A percentile compares a stretch with the other conserved stretches of the same genome.
Conservation (phyloP, 2,888 invertebrate species). For the Uropetala carovei region DNA sequence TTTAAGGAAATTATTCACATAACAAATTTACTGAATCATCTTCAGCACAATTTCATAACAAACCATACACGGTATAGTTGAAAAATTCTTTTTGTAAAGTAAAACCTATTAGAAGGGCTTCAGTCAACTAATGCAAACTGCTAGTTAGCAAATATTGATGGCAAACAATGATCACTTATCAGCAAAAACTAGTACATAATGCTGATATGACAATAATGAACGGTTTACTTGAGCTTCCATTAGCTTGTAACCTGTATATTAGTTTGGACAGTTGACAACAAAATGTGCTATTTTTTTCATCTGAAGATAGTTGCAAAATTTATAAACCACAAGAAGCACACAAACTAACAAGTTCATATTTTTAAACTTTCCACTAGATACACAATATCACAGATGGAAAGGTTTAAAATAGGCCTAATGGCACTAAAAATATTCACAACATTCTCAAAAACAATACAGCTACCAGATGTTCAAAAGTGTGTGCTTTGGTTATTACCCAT, state of each 20-base stretch:
- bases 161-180: neutral
- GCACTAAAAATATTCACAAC: slow-evolving; percentile 19
- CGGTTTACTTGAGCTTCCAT: neutral
- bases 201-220: neutral
- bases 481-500: neutral
- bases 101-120: neutral
- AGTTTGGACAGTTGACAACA: neutral
- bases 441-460: slow-evolving; percentile 1
- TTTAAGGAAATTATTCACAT: neutral
- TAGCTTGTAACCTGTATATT: neutral
- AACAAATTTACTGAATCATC: neutral
- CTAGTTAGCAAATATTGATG: too few relatives aligned
- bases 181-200: neutral
- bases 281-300: neutral
- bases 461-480: slow-evolving; percentile 4
- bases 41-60: neutral
- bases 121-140: neutral
- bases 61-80: neutral
- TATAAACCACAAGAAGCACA: neutral
- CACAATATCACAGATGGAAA: slow-evolving; percentile 59
- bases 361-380: slow-evolving; percentile 41
- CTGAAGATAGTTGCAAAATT: neutral
- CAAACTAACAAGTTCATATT: neutral
- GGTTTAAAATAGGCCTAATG: slow-evolving; percentile 24
- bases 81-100: neutral